phyloP scores from a whole-genome alignment of 2,113 vertebrate species.

The Stomatorhinus ivindoensis region DNA sequence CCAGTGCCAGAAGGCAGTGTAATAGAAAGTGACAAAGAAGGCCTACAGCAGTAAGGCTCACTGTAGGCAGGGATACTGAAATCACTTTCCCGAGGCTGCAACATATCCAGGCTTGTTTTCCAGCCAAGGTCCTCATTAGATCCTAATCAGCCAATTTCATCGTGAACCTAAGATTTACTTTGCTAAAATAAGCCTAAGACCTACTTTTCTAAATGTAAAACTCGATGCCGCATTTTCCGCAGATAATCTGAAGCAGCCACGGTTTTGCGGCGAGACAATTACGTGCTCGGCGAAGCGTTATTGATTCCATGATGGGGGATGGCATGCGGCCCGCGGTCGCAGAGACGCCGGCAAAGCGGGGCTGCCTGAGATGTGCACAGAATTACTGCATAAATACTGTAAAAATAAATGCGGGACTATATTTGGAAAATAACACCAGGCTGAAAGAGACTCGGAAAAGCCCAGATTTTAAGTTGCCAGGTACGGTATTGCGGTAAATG shows the following conservation, averaged over 20 bases:
- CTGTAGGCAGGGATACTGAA: not conserved
- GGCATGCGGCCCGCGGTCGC: not conserved
- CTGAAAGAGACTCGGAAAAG: not conserved
- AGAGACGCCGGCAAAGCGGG: not conserved
- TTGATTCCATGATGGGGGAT: not conserved
- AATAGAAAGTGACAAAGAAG: not conserved
- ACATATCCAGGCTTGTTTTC: not conserved
- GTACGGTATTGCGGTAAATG: not conserved
- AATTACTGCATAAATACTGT: not conserved
- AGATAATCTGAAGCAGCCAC: slow-evolving; percentile 1
- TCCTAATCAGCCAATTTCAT: not conserved
- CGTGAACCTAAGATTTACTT: not conserved
- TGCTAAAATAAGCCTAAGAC: not conserved
- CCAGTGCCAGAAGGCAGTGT: not conserved
- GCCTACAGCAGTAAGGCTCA: not conserved
- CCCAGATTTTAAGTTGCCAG: not conserved
- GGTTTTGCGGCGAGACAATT: not conserved
- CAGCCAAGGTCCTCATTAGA: not conserved
- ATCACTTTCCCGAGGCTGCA: not conserved
- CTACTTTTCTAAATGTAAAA: not conserved
- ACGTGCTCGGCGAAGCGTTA: not conserved
- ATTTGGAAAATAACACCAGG: not conserved
- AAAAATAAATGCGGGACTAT: not conserved
- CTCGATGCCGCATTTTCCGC: not conserved
- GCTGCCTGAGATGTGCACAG: not conserved